Base-by-base conservation (phyloP, 1,140 invertebrate genomes). In the Protaetia brevitarsis region DNA sequence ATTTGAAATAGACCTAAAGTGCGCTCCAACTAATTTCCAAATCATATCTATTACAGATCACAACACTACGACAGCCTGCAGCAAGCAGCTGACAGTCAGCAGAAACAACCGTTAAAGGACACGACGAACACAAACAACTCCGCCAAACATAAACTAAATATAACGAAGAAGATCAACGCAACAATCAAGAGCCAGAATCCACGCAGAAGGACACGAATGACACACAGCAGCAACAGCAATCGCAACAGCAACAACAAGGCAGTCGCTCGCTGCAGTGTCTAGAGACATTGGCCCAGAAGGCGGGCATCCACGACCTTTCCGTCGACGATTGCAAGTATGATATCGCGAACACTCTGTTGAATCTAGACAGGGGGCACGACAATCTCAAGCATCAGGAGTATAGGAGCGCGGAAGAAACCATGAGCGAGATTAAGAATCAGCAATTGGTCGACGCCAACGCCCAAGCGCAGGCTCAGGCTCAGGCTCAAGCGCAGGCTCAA, bases 291-390 rank as follows among this genome's bases (percentile, higher is more conserved):
- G 86, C 86, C 8, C 85, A 87, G 69, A 87, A 87, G 68, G 85
- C 86, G 57, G 86, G 86, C 1, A 69, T 69, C 23, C 73, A 75
- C 63, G 77, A 78, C 65, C 76, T 87, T 8, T 86, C 84, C 26
- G 84, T 86, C 69, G 85, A 87, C 71, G 86, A 87, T 75, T 79
- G 76, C 65, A 87, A 87, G 76, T 87, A 86, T 78, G 86, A 87
- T 77, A 83, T 84, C 65, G 84, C 84, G 13, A 83, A 83, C 69
- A 84, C 82, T 28, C 69, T 84, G 65, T 68, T 84, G 64, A 83
- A 83, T 68, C 74, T 84, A 68, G 83, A 84, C 67, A 80, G 83
- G 62, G 76, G 74, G 57, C 73, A 76, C 68, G 74, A 76, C 59
- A 59, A 58, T 34, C 66, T 68, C 16, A 69, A 69, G 61, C 67